phyloP scores from a whole-genome alignment of 2,797 vertebrate genomes.

The Pipistrellus pipistrellus region DNA sequence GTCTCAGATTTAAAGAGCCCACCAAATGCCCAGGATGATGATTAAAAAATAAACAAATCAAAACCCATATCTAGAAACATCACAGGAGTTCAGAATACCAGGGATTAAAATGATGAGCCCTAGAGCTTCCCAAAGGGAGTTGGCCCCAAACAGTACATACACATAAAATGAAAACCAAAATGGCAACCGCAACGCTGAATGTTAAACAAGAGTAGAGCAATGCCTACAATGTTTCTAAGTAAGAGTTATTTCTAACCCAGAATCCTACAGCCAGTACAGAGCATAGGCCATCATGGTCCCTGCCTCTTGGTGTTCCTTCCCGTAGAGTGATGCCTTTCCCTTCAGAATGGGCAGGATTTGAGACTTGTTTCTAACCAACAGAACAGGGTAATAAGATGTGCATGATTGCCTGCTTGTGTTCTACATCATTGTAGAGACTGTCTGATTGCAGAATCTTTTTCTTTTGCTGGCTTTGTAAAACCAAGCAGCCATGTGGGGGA shows the following conservation, averaged over 20 bases:
- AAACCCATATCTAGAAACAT: background rate
- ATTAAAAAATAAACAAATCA: constrained; percentile 30
- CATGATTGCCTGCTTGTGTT: background rate
- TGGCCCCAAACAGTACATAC: background rate
- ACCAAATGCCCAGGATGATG: background rate
- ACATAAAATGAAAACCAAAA: background rate
- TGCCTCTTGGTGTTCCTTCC: background rate
- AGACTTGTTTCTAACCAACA: background rate
- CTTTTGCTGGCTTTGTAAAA: background rate
- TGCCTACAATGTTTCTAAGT: background rate
- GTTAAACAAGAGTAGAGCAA: background rate
- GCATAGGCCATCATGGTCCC: background rate
- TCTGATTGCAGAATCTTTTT: background rate
- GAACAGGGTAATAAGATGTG: background rate
- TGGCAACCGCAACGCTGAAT: background rate
- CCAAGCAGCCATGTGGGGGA: background rate
- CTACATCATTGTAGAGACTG: background rate
- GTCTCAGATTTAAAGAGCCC: background rate
- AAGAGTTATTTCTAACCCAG: background rate
- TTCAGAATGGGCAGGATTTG: background rate
- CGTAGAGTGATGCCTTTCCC: background rate
- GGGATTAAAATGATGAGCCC: background rate
- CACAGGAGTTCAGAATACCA: background rate
- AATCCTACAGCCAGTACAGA: background rate
- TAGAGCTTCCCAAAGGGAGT: background rate